phyloP scores from a whole-genome alignment of 2,113 vertebrate genomes.

The Seriola rivoliana region DNA sequence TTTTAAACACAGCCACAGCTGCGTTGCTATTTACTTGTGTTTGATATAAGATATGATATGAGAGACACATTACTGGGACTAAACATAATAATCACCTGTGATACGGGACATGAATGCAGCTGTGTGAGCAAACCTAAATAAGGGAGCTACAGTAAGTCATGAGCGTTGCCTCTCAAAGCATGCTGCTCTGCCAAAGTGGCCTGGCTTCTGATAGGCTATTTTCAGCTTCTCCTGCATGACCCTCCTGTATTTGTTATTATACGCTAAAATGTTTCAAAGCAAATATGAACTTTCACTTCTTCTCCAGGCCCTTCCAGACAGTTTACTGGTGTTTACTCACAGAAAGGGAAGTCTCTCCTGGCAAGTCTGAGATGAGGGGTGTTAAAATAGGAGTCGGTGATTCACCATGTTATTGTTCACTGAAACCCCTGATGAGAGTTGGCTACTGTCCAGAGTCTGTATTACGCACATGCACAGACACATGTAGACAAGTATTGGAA shows the following conservation, averaged over 20 bases:
- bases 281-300: slow-evolving; percentile 70
- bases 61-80: not conserved
- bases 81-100: not conserved
- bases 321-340: slow-evolving; percentile 62
- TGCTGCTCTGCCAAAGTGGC: slow-evolving; percentile 27
- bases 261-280: slow-evolving; percentile 56
- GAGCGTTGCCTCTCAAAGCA: slow-evolving; percentile 6
- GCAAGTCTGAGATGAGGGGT: slow-evolving; percentile 19
- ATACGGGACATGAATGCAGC: slow-evolving; percentile 11
- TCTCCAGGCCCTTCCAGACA: slow-evolving; percentile 32
- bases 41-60: slow-evolving; percentile 7
- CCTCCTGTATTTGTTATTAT: slow-evolving; percentile 20
- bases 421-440: slow-evolving; percentile 49
- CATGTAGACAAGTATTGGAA: slow-evolving; percentile 14
- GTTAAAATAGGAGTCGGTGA: slow-evolving; percentile 60
- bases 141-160: slow-evolving; percentile 24
- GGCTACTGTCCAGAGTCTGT: slow-evolving; percentile 55
- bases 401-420: slow-evolving; percentile 71
- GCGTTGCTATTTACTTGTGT: slow-evolving; percentile 1
- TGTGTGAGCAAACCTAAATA: slow-evolving; percentile 26
- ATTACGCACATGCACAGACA: slow-evolving; percentile 14
- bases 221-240: slow-evolving; percentile 52
- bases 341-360: slow-evolving; percentile 56
- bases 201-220: slow-evolving; percentile 55
- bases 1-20: slow-evolving; percentile 33